These are phyloP conservation scores for Drosophila multiciliata DNA, from an alignment of 2,888 invertebrate genomes.

Conservation along the genomic window DNA sequence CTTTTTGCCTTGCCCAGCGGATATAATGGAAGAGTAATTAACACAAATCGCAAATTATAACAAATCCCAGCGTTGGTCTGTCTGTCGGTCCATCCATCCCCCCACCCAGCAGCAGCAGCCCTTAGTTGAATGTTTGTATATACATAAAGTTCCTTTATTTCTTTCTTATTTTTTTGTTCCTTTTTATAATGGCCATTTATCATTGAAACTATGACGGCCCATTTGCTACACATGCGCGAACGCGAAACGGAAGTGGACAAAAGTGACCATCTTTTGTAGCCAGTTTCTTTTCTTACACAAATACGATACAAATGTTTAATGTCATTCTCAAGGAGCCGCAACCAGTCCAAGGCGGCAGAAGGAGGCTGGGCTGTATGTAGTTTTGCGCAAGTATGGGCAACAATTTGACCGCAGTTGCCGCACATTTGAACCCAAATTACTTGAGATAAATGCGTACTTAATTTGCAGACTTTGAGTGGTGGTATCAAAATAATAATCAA, in stretches of 20 bases:
- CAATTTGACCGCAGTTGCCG: conserved; percentile 79
- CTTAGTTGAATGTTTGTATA: conserved; percentile 36
- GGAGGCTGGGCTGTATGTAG: conserved; percentile 24
- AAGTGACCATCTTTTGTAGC: conserved; percentile 61
- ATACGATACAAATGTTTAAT: conserved; percentile 55
- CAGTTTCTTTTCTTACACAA: conserved; percentile 49
- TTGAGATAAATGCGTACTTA: conserved; percentile 78
- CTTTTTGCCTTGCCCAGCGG: conserved; percentile 28
- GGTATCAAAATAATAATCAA: conserved; percentile 79
- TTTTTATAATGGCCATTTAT: conserved; percentile 67
- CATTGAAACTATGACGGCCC: conserved; percentile 72
- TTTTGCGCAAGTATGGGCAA: conserved; percentile 60
- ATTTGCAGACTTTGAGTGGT: conserved; percentile 79
- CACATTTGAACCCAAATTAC: conserved; percentile 79
- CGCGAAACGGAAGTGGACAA: conserved; percentile 62
- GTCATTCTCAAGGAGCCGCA: conserved; percentile 66
- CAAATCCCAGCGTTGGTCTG: conserved; percentile 50
- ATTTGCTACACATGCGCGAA: conserved; percentile 67
- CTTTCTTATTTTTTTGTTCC: conserved; percentile 40
- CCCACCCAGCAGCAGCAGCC: conserved; percentile 14
- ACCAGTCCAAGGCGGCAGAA: conserved; percentile 41
- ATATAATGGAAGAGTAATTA: conserved; percentile 72
- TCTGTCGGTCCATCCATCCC: conserved; percentile 4
- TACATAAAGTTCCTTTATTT: conserved; percentile 50
- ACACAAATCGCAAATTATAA: conserved; percentile 77